These are phyloP conservation scores for Ammospiza nelsoni DNA, from an alignment of 2,113 vertebrate genomes.

Conservation along the genomic window DNA sequence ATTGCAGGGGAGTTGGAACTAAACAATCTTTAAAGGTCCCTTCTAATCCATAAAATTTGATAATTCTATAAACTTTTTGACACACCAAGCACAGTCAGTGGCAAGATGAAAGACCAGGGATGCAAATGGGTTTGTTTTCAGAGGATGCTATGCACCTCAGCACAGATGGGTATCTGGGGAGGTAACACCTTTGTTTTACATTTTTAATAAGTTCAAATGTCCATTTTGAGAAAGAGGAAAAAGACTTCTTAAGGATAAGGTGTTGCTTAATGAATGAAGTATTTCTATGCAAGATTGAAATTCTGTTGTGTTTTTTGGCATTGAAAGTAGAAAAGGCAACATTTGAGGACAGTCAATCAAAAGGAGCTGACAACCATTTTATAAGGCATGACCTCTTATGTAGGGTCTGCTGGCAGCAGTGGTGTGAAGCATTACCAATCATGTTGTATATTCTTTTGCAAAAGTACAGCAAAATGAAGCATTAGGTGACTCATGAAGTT, in stretches of 20 bases:
- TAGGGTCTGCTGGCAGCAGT: background rate
- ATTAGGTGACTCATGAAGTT: background rate
- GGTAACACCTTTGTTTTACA: background rate
- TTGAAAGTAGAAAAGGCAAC: background rate
- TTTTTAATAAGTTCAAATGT: background rate
- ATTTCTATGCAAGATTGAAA: background rate
- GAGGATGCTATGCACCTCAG: background rate
- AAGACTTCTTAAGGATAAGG: background rate
- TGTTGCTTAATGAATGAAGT: background rate
- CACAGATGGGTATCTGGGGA: background rate
- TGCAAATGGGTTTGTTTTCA: background rate
- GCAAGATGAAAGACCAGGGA: background rate
- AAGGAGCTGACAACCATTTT: background rate
- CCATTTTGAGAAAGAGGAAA: background rate
- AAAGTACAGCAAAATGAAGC: background rate
- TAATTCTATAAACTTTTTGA: background rate
- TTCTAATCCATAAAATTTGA: background rate
- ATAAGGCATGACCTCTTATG: background rate
- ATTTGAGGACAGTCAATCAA: background rate
- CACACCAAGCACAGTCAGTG: background rate
- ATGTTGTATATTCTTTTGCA: background rate
- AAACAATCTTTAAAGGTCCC: background rate
- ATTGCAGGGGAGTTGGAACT: background rate
- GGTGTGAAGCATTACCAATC: background rate
- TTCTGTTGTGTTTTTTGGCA: background rate